Base-by-base conservation (phyloP, 1,140 invertebrate genomes). In the Drosophila melanica region DNA sequence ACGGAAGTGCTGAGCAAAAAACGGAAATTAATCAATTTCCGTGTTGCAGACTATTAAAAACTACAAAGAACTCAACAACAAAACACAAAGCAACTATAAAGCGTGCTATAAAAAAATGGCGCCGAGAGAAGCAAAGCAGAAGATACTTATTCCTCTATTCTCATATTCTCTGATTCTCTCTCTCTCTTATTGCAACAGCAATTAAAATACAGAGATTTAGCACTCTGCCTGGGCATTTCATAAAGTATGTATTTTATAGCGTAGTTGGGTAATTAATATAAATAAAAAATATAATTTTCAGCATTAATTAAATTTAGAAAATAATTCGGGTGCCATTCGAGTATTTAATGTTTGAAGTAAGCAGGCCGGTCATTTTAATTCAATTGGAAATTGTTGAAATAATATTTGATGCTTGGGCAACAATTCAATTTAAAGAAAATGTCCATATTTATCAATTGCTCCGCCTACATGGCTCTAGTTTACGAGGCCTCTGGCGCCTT, bases 11-110 rank as follows among this genome's bases (percentile, higher is more conserved):
- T 66, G 75, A 79, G 71, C 82, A 80, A 70, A 79, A 78, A 89
- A 65, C 73, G 84, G 84, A 87, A 87, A 87, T 87, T 79, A 87
- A 87, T 87, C 84, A 87, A 87, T 87, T 87, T 87, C 84, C 84
- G 76, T 77, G 74, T 47, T 59, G 76, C 84, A 89, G 63, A 84
- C 84, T 79, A 84, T 87, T 89, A 87, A 79, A 87, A 85, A 84
- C 82, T 86, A 81, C 71, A 76, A 87, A 77, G 80, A 72, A 67
- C 65, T 51, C 39, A 42, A 62, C 55, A 47, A 20, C 50, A 47
- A 54, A 35, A 37, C 55, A 73, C 64, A 71, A 71, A 65, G 68
- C 45, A 66, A 71, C 68, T 44, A 60, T 54, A 68, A 59, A 73
- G 50, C 23, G 42, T 59, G 12, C 23, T 27, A 60, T 68, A 60